phyloP scores from a whole-genome alignment of 2,888 invertebrate species.

The Nebria salina region DNA sequence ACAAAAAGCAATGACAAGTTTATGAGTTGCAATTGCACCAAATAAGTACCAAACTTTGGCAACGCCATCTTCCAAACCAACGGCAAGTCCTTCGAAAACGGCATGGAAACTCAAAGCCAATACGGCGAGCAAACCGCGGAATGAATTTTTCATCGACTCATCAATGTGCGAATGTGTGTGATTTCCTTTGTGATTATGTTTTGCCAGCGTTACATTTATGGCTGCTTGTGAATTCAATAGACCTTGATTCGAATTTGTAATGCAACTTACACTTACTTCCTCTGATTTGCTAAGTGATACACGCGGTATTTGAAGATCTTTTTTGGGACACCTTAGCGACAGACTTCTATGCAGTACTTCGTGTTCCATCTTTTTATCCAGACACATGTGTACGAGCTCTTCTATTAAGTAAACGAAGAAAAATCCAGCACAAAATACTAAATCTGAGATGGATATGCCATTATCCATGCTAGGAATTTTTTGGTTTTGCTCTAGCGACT shows the following conservation, averaged over 20 bases:
- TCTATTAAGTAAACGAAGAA: conserved; percentile 73
- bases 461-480: conserved; percentile 62
- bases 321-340: conserved; percentile 65
- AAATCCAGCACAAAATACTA: conserved; percentile 71
- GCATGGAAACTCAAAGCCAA: conserved; percentile 75
- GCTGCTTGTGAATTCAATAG: conserved; percentile 56
- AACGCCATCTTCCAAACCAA: conserved; percentile 70
- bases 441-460: conserved; percentile 66
- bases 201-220: conserved; percentile 50
- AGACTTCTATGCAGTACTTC: conserved; percentile 66
- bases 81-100: conserved; percentile 75
- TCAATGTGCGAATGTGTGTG: conserved; percentile 51
- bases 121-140: conserved; percentile 70
- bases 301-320: conserved; percentile 58
- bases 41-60: conserved; percentile 71
- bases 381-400: conserved; percentile 68
- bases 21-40: conserved; percentile 74
- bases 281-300: conserved; percentile 58
- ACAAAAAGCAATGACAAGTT: conserved; percentile 73
- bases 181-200: conserved; percentile 49
- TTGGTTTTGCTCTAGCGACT: conserved; percentile 61
- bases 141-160: conserved; percentile 64
- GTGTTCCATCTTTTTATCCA: conserved; percentile 63
- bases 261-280: conserved; percentile 57
- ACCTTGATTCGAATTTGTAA: conserved; percentile 58